Percentiles rank a stretch among this genome's conserved stretches.
These are phyloP conservation scores for Lacanobia wlatinum DNA, from an alignment of 2,888 invertebrate genomes.

Conservation along the genomic window DNA sequence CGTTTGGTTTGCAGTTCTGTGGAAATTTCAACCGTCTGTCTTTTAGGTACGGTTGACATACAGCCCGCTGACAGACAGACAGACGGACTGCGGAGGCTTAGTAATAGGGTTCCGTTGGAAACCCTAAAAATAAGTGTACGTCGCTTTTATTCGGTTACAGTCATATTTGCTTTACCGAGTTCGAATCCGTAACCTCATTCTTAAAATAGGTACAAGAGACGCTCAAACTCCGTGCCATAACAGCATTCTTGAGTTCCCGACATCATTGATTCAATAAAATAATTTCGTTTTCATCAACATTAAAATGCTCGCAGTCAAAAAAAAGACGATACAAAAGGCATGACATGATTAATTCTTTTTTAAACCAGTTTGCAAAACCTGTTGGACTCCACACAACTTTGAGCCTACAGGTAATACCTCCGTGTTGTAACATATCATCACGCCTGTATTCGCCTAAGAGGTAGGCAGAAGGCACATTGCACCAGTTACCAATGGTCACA, in stretches of 20 bases:
- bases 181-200: background rate
- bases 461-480: too few relatives aligned
- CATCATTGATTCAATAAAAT: constrained; percentile 3
- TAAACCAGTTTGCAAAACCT: constrained; percentile 40
- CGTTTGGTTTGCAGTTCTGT: too few relatives aligned
- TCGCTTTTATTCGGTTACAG: too few relatives aligned
- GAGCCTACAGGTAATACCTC: background rate
- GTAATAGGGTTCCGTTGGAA: too few relatives aligned
- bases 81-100: too few relatives aligned
- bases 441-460: rapidly evolving
- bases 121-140: too few relatives aligned
- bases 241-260: background rate
- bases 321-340: background rate
- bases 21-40: too few relatives aligned
- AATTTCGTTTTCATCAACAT: constrained; percentile 5
- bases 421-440: background rate
- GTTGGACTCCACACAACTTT: constrained; percentile 25
- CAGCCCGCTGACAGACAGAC: too few relatives aligned
- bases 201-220: background rate
- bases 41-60: too few relatives aligned
- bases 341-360: constrained; percentile 36
- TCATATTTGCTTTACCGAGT: background rate
- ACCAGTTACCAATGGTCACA: too few relatives aligned
- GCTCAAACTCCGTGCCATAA: background rate
- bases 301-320: constrained; percentile 1